Evolutionary conservation across 2,888 invertebrate genomes (phyloP).

Genomic region (Meghimatium bilineatum): DNA sequence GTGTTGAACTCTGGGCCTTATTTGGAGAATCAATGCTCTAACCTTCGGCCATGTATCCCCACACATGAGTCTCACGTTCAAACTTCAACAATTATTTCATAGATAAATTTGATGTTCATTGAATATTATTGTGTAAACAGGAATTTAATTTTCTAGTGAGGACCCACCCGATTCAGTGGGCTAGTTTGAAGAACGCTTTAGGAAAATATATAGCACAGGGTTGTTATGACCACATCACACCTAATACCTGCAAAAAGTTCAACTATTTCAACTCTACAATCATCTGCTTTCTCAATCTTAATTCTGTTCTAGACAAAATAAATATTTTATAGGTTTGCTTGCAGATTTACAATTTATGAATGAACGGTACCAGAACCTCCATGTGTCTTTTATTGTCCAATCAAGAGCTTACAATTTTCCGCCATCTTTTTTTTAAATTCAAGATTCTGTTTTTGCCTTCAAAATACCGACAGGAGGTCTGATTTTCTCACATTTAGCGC

Average conservation of each 20-base stretch:
- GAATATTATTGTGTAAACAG: no score
- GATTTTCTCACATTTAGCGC: neutral
- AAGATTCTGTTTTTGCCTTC: neutral
- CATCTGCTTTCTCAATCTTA: neutral
- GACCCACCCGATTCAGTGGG: no score
- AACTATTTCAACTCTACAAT: neutral
- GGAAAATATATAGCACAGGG: no score
- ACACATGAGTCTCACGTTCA: no score
- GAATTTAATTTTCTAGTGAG: no score
- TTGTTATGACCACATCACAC: neutral
- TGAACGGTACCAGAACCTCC: neutral
- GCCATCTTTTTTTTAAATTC: neutral
- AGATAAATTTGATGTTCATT: no score
- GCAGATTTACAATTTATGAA: neutral
- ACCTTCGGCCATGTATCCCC: no score
- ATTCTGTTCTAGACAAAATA: neutral
- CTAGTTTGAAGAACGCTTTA: no score
- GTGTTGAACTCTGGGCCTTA: no score
- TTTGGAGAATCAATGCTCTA: no score
- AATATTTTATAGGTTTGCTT: neutral
- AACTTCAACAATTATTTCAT: no score
- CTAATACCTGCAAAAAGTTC: neutral
- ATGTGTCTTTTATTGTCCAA: conserved; percentile 15
- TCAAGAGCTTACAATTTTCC: neutral
- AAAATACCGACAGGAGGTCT: no score